These are phyloP conservation scores for Hydrotaea cyrtoneurina DNA, from an alignment of 2,888 invertebrate genomes.

Conservation along the genomic window DNA sequence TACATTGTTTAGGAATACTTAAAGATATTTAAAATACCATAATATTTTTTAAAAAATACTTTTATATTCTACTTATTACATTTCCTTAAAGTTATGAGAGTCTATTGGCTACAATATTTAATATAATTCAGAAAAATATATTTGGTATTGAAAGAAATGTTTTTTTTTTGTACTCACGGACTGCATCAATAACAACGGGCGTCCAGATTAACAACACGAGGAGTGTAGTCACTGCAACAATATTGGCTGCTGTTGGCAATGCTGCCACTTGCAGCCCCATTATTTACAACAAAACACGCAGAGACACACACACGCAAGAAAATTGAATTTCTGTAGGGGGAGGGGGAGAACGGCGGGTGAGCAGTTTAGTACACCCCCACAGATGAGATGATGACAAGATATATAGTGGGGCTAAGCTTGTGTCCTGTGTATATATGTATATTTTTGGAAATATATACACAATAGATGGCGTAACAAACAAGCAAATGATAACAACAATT, in stretches of 20 bases:
- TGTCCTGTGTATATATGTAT: not conserved
- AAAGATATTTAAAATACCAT: too few species aligned
- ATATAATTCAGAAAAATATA: not conserved
- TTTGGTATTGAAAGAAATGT: conserved; percentile 53
- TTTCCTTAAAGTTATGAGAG: too few species aligned
- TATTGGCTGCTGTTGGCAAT: conserved; percentile 78
- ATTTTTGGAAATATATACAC: not conserved
- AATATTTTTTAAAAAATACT: too few species aligned
- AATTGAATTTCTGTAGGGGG: not conserved
- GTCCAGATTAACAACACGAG: conserved; percentile 78
- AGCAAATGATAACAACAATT: conserved; percentile 1
- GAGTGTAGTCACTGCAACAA: conserved; percentile 77
- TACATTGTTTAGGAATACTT: too few species aligned
- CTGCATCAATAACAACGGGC: conserved; percentile 78
- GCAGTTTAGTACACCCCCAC: not conserved
- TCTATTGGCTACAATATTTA: not conserved
- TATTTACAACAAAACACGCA: conserved; percentile 71
- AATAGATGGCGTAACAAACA: conserved; percentile 2
- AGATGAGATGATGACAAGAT: not conserved
- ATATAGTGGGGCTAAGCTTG: not conserved
- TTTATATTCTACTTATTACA: too few species aligned
- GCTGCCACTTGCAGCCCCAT: conserved; percentile 81
- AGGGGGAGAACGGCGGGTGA: not conserved
- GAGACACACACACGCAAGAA: conserved; percentile 47
- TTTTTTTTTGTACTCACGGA: conserved; percentile 79